Conservation (phyloP, 2,797 vertebrate genomes). For the Chiroxiphia lanceolata region DNA sequence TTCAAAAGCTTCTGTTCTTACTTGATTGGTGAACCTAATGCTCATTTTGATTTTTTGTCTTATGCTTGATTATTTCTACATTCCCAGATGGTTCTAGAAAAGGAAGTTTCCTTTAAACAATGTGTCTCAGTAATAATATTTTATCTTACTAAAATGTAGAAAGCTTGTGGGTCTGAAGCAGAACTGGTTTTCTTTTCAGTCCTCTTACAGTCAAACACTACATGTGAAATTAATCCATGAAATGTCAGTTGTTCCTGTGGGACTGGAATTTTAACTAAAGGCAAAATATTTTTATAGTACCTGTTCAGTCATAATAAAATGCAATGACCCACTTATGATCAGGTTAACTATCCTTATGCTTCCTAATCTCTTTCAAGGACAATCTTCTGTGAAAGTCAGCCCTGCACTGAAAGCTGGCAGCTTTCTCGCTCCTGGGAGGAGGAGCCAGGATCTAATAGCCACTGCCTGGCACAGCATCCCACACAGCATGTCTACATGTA, state of each 20-base stretch:
- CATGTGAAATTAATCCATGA: neutral
- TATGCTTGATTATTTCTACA: neutral
- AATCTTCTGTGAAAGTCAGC: neutral
- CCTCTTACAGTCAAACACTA: neutral
- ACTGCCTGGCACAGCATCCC: neutral
- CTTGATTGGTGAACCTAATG: neutral
- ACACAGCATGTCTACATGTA: accelerated
- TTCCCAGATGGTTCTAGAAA: neutral
- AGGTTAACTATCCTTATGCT: neutral
- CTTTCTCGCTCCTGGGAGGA: neutral
- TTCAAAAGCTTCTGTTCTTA: neutral
- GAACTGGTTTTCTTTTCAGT: neutral
- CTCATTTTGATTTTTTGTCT: neutral
- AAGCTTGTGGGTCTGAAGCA: neutral
- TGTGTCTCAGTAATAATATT: neutral
- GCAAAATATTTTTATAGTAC: neutral
- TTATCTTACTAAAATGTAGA: neutral
- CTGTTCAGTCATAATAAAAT: neutral
- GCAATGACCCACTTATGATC: neutral
- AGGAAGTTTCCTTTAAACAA: neutral
- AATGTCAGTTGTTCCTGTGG: neutral
- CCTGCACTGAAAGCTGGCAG: neutral
- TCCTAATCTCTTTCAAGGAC: constrained; percentile 13
- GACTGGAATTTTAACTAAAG: neutral
- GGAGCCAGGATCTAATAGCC: neutral